Evolutionary conservation across 2,888 invertebrate species (phyloP), one percentile per base, ranked within the genome.

Genomic region (Synergus itoensis): DNA sequence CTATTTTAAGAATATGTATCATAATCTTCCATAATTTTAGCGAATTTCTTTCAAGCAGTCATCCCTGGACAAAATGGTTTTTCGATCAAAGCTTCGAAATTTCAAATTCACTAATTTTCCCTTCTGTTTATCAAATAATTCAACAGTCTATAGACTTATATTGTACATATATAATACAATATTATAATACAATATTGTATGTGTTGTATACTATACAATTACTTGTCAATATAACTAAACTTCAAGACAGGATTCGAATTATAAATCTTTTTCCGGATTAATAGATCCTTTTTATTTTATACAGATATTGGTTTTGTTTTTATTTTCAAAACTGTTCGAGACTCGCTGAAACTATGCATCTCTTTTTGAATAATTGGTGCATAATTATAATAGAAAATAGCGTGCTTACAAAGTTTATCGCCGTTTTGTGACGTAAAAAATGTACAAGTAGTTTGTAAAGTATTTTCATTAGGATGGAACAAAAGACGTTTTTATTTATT

Each of bases 361-460:
- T 62, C 21, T 28, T 28, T 62, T 62, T 60, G 0, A 60, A 14
- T 62, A 4, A 12, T 14, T 28, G 62, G 28, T 62, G 62, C 62
- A 62, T 62, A 18, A 18, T 48, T 60, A 14, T 62, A 62, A 62
- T 21, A 18, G 7, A 28, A 62, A 62, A 11, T 62, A 62, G 28
- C 21, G 28, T 62, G 28, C 12, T 62, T 14, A 28, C 1, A 12
- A 18, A 14, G 5, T 28, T 21, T 11, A 62, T 62, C 28, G 12
- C 4, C 62, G 28, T 62, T 12, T 62, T 62, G 21, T 28, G 18
- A 28, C 18, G 28, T 28, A 28, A 62, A 60, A 28, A 28, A 62
- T 81, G 80, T 79, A 57, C 43, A 77, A 78, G 77, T 77, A 73
- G 43, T 60, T 67, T 67, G 43, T 67, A 73, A 73, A 53, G 16